Percentiles rank a stretch among this genome's conserved stretches.
phyloP scores from a whole-genome alignment of 2,888 invertebrate species.

The Carabus problematicus region DNA sequence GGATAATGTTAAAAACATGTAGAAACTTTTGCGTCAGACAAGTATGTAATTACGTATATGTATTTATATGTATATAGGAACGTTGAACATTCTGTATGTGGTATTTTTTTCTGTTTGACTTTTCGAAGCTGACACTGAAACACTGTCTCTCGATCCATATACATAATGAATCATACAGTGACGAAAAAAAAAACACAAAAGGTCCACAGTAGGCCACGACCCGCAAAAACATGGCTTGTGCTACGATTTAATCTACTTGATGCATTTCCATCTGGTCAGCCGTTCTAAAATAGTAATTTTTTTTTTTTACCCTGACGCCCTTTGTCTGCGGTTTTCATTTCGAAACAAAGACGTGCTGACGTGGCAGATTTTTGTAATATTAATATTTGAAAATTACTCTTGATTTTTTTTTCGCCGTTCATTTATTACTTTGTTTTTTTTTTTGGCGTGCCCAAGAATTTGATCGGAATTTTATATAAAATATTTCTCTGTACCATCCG shows the following conservation, averaged over 20 bases:
- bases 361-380: no score
- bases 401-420: no score
- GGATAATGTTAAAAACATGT: no score
- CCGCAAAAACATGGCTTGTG: slow-evolving; percentile 25
- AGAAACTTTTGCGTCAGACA: no score
- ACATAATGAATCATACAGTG: slow-evolving; percentile 35
- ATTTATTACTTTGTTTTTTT: no score
- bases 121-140: slow-evolving; percentile 15
- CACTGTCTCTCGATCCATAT: slow-evolving; percentile 25
- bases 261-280: slow-evolving; percentile 37
- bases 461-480: no score
- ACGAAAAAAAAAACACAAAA: slow-evolving; percentile 34
- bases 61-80: background rate
- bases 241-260: slow-evolving; percentile 36
- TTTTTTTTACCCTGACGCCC: background rate
- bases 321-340: background rate
- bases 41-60: background rate
- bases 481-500: no score
- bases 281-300: slow-evolving; percentile 7
- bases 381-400: no score
- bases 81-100: background rate
- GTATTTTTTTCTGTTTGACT: slow-evolving; percentile 23
- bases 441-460: no score
- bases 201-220: slow-evolving; percentile 28
- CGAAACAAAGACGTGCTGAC: no score